These are phyloP conservation scores for Sminthurides bifidus DNA, from an alignment of 1,140 invertebrate species.

Conservation along the genomic window DNA sequence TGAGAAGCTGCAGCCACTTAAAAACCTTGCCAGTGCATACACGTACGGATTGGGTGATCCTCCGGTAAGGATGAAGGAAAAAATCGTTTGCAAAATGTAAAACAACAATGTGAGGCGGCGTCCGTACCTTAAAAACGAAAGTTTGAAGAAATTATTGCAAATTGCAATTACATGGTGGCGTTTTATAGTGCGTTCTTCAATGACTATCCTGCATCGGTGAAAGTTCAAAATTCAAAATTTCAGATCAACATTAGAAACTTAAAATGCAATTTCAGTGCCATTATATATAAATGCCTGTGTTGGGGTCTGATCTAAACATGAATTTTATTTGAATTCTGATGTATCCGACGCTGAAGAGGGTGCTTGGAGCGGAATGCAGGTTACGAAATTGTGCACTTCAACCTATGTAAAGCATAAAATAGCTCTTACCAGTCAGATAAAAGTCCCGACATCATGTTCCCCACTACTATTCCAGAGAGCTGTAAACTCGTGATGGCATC, in stretches of 20 bases:
- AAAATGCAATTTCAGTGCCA: no score
- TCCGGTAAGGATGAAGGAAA: neutral
- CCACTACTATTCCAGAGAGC: slow-evolving; percentile 28
- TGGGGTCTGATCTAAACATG: no score
- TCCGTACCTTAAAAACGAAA: slow-evolving; percentile 8
- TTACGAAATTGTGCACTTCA: no score
- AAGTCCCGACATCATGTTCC: slow-evolving; percentile 21
- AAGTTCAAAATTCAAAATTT: neutral
- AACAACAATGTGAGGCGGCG: neutral
- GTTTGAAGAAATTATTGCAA: neutral
- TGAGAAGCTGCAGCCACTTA: slow-evolving; percentile 6
- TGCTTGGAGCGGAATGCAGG: no score
- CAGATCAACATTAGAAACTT: neutral
- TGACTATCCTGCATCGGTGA: no score
- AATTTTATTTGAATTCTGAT: no score
- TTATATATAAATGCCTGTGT: no score
- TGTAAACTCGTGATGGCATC: slow-evolving; percentile 22
- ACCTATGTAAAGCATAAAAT: no score
- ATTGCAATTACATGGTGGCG: no score
- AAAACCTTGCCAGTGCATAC: slow-evolving; percentile 6
- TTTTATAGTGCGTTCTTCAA: no score
- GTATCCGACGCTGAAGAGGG: no score
- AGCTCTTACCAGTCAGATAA: slow-evolving; percentile 22
- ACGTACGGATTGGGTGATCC: neutral
- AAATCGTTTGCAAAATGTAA: neutral